phyloP scores from a whole-genome alignment of 2,797 vertebrate genomes.

The Semaprochilodus insignis region DNA sequence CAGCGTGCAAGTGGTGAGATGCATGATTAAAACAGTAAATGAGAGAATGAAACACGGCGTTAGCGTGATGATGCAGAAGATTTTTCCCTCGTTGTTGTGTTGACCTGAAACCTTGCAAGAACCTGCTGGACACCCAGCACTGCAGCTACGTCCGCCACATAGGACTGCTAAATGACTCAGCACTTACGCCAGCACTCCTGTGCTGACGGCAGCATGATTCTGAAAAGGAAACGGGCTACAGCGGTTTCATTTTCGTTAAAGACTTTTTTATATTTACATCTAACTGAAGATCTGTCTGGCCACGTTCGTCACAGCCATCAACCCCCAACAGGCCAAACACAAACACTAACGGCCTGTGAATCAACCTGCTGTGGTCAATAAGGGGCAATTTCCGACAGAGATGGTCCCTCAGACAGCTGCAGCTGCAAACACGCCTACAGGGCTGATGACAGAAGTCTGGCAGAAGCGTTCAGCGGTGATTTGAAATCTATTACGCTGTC shows the following conservation, averaged over 20 bases:
- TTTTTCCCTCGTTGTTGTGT: not conserved
- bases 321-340: not conserved
- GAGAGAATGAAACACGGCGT: not conserved
- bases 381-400: not conserved
- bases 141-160: not conserved
- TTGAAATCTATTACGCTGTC: constrained; percentile 50
- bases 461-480: constrained; percentile 26
- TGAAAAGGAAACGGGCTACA: not conserved
- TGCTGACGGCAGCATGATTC: not conserved
- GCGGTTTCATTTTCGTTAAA: not conserved
- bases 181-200: no score
- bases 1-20: not conserved
- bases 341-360: not conserved
- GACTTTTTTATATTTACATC: not conserved
- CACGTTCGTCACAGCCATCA: no score
- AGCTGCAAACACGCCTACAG: constrained; percentile 33
- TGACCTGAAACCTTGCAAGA: not conserved
- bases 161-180: not conserved
- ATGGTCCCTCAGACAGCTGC: constrained; percentile 27
- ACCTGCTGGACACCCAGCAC: not conserved
- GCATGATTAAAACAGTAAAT: not conserved
- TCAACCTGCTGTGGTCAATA: not conserved
- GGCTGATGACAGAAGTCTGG: constrained; percentile 36
- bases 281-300: not conserved
- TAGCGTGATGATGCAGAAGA: not conserved